A percentile compares a stretch with the other conserved stretches of the same genome.
phyloP scores from a whole-genome alignment of 2,113 vertebrate species.

The Calyptommatus sinebrachiatus region DNA sequence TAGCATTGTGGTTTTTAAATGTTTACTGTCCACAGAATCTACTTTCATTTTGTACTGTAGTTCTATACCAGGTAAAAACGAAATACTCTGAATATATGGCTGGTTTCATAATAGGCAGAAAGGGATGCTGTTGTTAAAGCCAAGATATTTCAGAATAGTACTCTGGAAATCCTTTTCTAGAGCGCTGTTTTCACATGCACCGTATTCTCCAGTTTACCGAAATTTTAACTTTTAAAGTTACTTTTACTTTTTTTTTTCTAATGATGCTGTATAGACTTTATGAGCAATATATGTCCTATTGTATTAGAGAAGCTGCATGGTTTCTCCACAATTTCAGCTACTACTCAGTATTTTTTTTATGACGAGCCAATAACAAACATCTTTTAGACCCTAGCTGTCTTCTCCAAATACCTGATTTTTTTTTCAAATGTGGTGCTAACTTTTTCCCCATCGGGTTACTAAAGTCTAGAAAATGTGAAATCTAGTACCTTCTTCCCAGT shows the following conservation, averaged over 20 bases:
- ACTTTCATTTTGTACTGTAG: slow-evolving; percentile 82
- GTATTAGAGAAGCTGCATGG: slow-evolving; percentile 67
- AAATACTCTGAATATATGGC: slow-evolving; percentile 49
- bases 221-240: slow-evolving; percentile 69
- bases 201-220: slow-evolving; percentile 73
- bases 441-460: slow-evolving; percentile 71
- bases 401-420: neutral
- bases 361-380: slow-evolving; percentile 62
- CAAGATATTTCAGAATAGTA: slow-evolving; percentile 74
- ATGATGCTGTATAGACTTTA: slow-evolving; percentile 73
- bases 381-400: slow-evolving; percentile 46
- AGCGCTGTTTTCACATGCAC: slow-evolving; percentile 76
- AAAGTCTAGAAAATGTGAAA: slow-evolving; percentile 75
- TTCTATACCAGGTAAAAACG: slow-evolving; percentile 74
- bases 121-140: slow-evolving; percentile 55
- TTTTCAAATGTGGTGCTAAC: slow-evolving; percentile 73
- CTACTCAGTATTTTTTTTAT: slow-evolving; percentile 55
- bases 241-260: slow-evolving; percentile 77
- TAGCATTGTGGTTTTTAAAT: slow-evolving; percentile 74
- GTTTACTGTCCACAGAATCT: slow-evolving; percentile 77
- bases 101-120: slow-evolving; percentile 51
- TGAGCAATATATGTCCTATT: slow-evolving; percentile 79
- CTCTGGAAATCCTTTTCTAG: slow-evolving; percentile 65
- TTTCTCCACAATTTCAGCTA: slow-evolving; percentile 64
- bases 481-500: slow-evolving; percentile 23